phyloP scores from a whole-genome alignment of 2,797 vertebrate genomes.

The Peromyscus eremicus region DNA sequence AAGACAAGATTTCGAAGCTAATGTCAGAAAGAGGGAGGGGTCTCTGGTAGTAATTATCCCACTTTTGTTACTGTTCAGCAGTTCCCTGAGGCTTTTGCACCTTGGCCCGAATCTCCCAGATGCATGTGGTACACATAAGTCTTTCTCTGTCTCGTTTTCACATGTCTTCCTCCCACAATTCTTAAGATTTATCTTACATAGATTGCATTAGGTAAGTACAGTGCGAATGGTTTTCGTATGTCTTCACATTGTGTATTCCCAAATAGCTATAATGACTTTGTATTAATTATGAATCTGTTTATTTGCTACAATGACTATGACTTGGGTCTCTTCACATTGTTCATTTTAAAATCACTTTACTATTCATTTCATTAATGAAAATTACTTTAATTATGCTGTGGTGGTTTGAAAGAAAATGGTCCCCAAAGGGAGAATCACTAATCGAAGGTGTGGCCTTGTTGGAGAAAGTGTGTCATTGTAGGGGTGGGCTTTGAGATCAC shows the following conservation, averaged over 20 bases:
- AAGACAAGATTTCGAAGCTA: neutral
- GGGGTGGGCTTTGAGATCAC: no score
- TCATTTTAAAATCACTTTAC: neutral
- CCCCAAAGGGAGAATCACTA: no score
- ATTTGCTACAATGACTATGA: constrained; percentile 3
- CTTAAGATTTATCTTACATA: neutral
- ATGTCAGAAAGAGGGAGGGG: neutral
- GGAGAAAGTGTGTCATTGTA: no score
- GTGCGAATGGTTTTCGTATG: neutral
- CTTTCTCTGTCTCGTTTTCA: neutral
- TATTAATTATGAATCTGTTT: constrained; percentile 52
- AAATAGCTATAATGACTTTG: neutral
- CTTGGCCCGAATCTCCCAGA: neutral
- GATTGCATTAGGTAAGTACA: neutral
- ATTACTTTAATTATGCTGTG: neutral
- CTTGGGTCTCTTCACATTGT: neutral
- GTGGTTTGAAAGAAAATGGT: no score
- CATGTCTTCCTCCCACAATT: neutral
- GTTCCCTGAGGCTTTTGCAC: neutral
- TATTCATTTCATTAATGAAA: neutral
- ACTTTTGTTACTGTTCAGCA: neutral
- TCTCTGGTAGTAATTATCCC: neutral
- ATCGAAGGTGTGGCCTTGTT: no score
- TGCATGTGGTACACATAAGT: neutral
- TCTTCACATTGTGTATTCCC: neutral